Evolutionary conservation across 2,888 invertebrate genomes (phyloP).

Genomic region (Auanema freiburgensis): DNA sequence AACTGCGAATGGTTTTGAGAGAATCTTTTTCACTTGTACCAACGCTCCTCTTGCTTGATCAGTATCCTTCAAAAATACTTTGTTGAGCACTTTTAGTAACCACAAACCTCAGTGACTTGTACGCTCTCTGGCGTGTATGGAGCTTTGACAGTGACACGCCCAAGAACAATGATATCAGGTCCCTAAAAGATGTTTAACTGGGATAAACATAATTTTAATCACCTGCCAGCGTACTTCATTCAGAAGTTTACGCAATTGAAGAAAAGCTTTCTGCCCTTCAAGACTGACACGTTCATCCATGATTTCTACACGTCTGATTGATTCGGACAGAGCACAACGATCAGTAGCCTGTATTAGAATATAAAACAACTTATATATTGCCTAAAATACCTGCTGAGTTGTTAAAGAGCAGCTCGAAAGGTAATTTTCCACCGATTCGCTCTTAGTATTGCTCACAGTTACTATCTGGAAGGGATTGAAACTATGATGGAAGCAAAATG

Average conservation of each 20-base stretch:
- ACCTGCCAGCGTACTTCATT: conserved; percentile 37
- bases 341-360: neutral
- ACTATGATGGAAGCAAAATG: neutral
- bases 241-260: conserved; percentile 35
- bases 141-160: conserved; percentile 18
- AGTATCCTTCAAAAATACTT: conserved; percentile 19
- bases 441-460: conserved; percentile 4
- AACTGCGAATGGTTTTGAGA: conserved; percentile 29
- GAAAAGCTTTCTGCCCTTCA: conserved; percentile 30
- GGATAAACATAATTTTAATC: neutral
- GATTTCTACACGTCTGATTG: conserved; percentile 9
- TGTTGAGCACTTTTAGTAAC: neutral
- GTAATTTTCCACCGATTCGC: neutral
- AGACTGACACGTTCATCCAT: conserved; percentile 19
- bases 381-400: neutral
- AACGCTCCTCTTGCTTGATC: conserved; percentile 30
- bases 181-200: conserved; percentile 12
- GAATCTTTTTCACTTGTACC: conserved; percentile 40
- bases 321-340: conserved; percentile 11
- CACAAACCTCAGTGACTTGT: conserved; percentile 11
- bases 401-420: neutral
- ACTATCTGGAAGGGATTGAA: conserved; percentile 7
- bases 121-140: conserved; percentile 22
- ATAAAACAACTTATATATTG: neutral
- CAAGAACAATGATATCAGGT: conserved; percentile 19